phyloP scores from a whole-genome alignment of 2,113 vertebrate species.

The Mustela nigripes region DNA sequence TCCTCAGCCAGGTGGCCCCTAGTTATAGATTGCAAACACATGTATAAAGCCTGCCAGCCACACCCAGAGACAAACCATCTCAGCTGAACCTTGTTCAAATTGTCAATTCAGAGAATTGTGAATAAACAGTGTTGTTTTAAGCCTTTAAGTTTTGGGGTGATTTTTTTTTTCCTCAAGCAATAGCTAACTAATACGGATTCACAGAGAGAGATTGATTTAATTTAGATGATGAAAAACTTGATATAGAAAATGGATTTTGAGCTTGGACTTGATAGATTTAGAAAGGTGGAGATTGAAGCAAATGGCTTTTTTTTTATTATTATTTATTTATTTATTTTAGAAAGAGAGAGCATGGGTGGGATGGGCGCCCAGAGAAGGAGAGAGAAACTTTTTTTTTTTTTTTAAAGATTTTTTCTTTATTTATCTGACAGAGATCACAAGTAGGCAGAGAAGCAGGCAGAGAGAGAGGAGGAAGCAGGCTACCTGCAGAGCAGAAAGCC shows the following conservation, averaged over 20 bases:
- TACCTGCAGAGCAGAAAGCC: too few species aligned
- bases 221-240: not conserved
- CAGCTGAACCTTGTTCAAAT: not conserved
- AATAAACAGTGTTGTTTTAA: not conserved
- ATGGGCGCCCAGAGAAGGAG: not conserved
- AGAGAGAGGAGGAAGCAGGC: too few species aligned
- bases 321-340: not conserved
- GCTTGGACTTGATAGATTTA: not conserved
- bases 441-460: too few species aligned
- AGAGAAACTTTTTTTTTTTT: not conserved
- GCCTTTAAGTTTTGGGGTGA: not conserved
- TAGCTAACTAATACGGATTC: not conserved
- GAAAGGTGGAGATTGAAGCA: not conserved
- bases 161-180: not conserved
- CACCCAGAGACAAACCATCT: not conserved
- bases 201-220: not conserved
- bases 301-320: not conserved
- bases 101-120: not conserved
- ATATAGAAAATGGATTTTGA: not conserved
- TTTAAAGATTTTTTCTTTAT: too few species aligned
- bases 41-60: not conserved
- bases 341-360: not conserved
- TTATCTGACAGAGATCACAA: too few species aligned
- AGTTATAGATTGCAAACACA: not conserved
- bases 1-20: not conserved